A percentile compares a stretch with the other conserved stretches of the same genome.
phyloP scores from a whole-genome alignment of 2,797 vertebrate genomes.

The Cryptoblepharus egeriae region DNA sequence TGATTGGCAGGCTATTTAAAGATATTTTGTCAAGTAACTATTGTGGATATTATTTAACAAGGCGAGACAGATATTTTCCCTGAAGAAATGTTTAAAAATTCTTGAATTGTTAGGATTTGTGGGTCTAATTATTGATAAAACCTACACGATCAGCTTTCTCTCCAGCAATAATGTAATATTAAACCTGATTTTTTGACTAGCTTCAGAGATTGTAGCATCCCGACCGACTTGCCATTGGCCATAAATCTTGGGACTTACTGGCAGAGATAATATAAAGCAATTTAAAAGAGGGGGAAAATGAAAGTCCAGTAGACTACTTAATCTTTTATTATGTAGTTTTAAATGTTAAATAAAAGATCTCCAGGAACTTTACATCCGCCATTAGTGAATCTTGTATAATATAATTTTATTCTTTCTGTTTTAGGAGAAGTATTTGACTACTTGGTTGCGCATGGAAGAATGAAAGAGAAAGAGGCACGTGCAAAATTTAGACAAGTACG shows the following conservation, averaged over 20 bases:
- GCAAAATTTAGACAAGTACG: conserved; percentile 96
- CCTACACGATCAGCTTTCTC: not conserved
- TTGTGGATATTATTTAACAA: not conserved
- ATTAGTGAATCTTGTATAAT: not conserved
- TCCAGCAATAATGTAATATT: not conserved
- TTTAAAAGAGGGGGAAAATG: not conserved
- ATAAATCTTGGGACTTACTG: not conserved
- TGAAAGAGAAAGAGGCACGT: conserved; percentile 97
- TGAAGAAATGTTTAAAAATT: not conserved
- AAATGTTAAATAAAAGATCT: not conserved
- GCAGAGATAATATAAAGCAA: not conserved
- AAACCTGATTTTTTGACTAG: not conserved
- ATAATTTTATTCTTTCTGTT: conserved; percentile 56
- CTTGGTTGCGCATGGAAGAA: conserved; percentile 95
- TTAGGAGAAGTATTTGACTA: conserved; percentile 97
- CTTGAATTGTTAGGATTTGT: too few species aligned
- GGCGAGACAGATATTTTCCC: not conserved
- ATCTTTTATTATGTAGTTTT: not conserved
- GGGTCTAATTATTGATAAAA: not conserved
- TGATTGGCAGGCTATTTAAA: not conserved
- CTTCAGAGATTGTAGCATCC: not conserved
- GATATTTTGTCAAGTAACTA: not conserved
- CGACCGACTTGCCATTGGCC: not conserved
- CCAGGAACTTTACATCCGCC: not conserved
- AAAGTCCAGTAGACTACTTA: too few species aligned